A percentile compares a stretch with the other conserved stretches of the same genome.
phyloP scores from a whole-genome alignment of 2,888 invertebrate species.

The Agrochola lychnidis region DNA sequence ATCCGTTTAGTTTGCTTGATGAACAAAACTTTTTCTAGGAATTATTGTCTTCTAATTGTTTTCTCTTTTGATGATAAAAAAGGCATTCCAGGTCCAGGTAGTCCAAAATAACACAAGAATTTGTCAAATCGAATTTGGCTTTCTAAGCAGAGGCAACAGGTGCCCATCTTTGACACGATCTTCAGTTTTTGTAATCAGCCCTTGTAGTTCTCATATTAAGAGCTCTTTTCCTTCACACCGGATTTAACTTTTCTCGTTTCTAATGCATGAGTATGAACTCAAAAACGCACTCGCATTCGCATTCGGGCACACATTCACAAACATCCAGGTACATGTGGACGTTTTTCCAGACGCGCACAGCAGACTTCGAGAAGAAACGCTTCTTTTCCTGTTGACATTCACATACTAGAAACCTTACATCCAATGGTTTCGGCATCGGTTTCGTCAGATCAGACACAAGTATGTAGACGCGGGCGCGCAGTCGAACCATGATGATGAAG shows the following conservation, averaged over 20 bases:
- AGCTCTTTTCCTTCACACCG: constrained; percentile 7
- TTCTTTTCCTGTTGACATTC: not conserved
- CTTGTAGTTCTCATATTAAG: constrained; percentile 2
- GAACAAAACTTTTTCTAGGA: not conserved
- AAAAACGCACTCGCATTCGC: constrained; percentile 20
- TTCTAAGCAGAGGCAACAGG: not conserved
- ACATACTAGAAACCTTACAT: constrained; percentile 14
- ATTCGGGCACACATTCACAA: constrained; percentile 32
- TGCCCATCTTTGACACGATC: not conserved
- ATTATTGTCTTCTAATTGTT: not conserved
- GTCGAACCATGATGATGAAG: not conserved
- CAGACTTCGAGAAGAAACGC: constrained; percentile 5
- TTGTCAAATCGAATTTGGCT: not conserved
- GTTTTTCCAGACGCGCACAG: constrained; percentile 3
- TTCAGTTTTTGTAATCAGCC: not conserved
- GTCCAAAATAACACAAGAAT: not conserved
- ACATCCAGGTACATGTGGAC: constrained; percentile 7
- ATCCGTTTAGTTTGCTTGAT: too few relatives aligned
- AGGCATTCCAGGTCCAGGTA: not conserved
- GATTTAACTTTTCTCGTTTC: too few relatives aligned
- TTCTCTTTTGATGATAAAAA: not conserved
- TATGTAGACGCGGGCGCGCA: constrained; percentile 20
- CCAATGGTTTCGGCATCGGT: not conserved
- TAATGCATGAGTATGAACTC: constrained; percentile 14
- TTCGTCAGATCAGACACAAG: not conserved